Evolutionary conservation across 2,888 invertebrate genomes (phyloP), one percentile per base, ranked within the genome.

Genomic region (Bursaphelenchus okinawaensis): DNA sequence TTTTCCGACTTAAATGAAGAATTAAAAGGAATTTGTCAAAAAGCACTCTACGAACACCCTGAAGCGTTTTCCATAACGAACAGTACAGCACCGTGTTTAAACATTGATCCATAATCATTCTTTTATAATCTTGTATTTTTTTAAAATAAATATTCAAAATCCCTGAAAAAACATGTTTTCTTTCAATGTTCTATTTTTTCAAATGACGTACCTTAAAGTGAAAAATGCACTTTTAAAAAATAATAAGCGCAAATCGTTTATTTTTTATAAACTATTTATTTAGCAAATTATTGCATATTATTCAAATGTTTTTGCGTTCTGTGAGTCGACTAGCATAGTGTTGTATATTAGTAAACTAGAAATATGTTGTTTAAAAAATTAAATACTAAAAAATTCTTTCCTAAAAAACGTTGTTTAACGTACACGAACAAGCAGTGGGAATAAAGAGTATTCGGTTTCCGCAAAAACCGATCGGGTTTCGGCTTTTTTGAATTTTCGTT

Each of bases 1-100:
- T 79, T 78, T 70, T 73, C 65, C 8, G 67, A 58, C 4, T 64
- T 67, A 56, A 80, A 80, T 63, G 76, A 71, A 16, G 57, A 62
- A 19, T 78, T 78, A 51, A 66, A 76, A 0, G 62, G 75, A 22
- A 56, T 72, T 24, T 72, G 72, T 61, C 65, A 66, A 8, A 52
- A 55, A 22, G 63, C 54, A 19, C 55, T 72, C n/a, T 72, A 72
- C 59, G 65, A 67, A 24, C 56, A 62, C 12, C 71, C 72, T 20
- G 59, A 52, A 7, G 28, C 71, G 26, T 71, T 57, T 54, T 58
- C 56, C 1, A 66, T 72, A 61, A 55, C 65, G 31, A 3, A 40
- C 7, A 56, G 64, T n/a, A 68, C 64, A 16, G 65, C 64, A 24
- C 62, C 69, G 12, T 69, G 69, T 52, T 31, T 69, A 24, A 65